These are phyloP conservation scores for Eubasilissa regina DNA, from an alignment of 1,140 invertebrate species.

Conservation along the genomic window DNA sequence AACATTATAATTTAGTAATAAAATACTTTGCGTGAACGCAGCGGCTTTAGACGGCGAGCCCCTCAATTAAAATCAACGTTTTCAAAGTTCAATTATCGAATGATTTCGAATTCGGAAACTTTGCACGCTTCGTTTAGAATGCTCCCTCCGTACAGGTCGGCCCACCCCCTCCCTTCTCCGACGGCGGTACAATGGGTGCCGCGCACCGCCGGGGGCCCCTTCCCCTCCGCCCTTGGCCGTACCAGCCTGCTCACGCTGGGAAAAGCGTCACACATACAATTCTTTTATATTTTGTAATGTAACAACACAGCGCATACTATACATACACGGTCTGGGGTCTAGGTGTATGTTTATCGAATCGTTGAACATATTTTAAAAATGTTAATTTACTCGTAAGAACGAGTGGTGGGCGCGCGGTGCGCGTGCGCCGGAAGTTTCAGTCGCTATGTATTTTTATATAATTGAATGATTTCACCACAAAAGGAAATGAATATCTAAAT, in stretches of 20 bases:
- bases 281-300: conserved; percentile 5
- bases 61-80: neutral
- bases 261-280: neutral
- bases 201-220: neutral
- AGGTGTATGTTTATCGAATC: neutral
- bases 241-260: neutral
- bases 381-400: neutral
- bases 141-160: neutral
- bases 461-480: no score
- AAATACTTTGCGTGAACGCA: no score
- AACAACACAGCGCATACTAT: no score
- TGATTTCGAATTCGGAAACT: conserved; percentile 12
- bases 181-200: conserved; percentile 26
- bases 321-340: neutral
- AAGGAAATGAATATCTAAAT: no score
- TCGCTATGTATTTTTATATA: no score
- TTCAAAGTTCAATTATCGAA: conserved; percentile 15
- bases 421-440: no score
- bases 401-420: neutral
- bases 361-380: neutral
- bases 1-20: no score
- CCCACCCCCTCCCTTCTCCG: neutral
- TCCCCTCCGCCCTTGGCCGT: neutral
- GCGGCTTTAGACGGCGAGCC: no score
- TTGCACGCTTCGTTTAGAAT: conserved; percentile 25